These are phyloP conservation scores for Theristicus caerulescens DNA, from an alignment of 2,113 vertebrate species.

Conservation along the genomic window DNA sequence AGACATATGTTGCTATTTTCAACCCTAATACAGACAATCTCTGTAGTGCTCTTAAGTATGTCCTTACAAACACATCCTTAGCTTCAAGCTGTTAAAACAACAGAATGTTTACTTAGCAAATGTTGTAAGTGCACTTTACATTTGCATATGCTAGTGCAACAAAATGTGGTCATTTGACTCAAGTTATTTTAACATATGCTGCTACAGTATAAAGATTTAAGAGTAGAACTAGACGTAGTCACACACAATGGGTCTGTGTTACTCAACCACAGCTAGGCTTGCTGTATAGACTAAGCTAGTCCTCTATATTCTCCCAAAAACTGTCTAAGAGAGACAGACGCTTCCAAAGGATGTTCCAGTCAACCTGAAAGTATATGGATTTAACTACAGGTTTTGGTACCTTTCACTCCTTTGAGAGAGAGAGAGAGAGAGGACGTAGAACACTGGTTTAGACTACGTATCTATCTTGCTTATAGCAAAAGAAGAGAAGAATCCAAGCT, in stretches of 20 bases:
- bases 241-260: background rate
- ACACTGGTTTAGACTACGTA: accelerated
- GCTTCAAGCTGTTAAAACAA: constrained; percentile 1
- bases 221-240: background rate
- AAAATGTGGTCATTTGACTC: accelerated
- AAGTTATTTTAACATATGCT: background rate
- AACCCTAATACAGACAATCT: background rate
- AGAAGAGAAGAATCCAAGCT: background rate
- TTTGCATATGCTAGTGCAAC: background rate
- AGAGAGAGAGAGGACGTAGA: background rate
- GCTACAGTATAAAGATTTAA: background rate
- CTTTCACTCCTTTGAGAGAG: background rate
- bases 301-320: background rate
- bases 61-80: background rate
- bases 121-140: background rate
- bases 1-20: background rate
- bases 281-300: background rate
- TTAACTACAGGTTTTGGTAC: background rate
- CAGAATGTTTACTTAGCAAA: background rate
- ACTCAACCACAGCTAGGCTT: background rate
- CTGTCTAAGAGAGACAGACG: accelerated
- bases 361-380: background rate
- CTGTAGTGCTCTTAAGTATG: background rate
- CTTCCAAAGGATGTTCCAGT: background rate
- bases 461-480: background rate